phyloP scores from a whole-genome alignment of 2,888 invertebrate species.

The Amiota mariae region DNA sequence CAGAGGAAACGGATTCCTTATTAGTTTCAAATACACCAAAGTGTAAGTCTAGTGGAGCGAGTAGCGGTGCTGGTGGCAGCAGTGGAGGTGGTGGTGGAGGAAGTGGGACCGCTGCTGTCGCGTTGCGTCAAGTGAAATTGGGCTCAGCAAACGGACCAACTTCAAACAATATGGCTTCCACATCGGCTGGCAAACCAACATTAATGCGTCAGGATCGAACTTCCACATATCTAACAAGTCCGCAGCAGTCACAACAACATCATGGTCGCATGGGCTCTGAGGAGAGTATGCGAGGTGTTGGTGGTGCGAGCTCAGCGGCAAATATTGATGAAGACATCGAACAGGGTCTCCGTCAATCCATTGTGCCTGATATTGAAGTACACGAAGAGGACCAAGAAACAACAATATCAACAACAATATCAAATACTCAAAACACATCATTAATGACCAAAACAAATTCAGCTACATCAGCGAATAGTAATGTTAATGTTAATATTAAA shows the following conservation, averaged over 20 bases:
- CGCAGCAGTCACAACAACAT: slow-evolving; percentile 81
- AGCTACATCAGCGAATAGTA: slow-evolving; percentile 63
- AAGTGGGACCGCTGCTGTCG: slow-evolving; percentile 38
- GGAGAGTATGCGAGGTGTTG: slow-evolving; percentile 79
- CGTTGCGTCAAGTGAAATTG: slow-evolving; percentile 70
- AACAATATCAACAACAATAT: slow-evolving; percentile 48
- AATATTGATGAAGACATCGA: slow-evolving; percentile 73
- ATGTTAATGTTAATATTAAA: slow-evolving; percentile 32
- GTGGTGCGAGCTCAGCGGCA: slow-evolving; percentile 62
- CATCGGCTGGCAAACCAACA: slow-evolving; percentile 81
- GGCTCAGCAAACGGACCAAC: slow-evolving; percentile 71
- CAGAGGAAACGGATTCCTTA: slow-evolving; percentile 88
- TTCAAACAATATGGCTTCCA: slow-evolving; percentile 63
- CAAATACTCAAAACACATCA: slow-evolving; percentile 59
- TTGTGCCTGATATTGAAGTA: slow-evolving; percentile 75
- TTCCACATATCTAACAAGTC: slow-evolving; percentile 81
- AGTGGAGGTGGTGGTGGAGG: no score
- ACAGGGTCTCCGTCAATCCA: slow-evolving; percentile 69
- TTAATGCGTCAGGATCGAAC: slow-evolving; percentile 90
- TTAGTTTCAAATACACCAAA: slow-evolving; percentile 76
- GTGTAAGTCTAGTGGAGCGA: slow-evolving; percentile 59
- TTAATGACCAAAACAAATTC: slow-evolving; percentile 62
- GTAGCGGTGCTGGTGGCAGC: no score
- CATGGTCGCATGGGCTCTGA: slow-evolving; percentile 80
- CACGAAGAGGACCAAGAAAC: slow-evolving; percentile 70